Evolutionary conservation across 2,113 vertebrate species (phyloP).

Genomic region (Pimephales promelas): DNA sequence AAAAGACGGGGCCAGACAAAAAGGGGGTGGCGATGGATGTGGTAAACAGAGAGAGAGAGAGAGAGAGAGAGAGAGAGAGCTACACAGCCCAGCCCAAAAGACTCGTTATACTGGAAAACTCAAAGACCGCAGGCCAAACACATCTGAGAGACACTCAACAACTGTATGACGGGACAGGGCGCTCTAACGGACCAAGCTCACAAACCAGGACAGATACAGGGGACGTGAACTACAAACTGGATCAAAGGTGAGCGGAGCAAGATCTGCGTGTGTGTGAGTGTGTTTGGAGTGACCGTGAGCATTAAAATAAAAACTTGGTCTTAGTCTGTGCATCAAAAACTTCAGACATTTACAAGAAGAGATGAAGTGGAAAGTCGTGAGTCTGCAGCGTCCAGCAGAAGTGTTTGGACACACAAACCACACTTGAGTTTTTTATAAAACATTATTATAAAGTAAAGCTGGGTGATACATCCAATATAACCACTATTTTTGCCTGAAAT

Average conservation of each 20-base stretch:
- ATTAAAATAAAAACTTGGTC: background rate
- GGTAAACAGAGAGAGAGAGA: slow-evolving; percentile 36
- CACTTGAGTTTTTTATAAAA: no score
- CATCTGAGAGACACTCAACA: slow-evolving; percentile 3
- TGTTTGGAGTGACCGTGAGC: background rate
- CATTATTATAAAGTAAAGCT: background rate
- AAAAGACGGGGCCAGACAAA: slow-evolving; percentile 44
- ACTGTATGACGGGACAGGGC: background rate
- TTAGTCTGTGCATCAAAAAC: background rate
- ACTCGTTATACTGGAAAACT: background rate
- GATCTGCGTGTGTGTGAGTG: background rate
- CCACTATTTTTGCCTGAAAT: background rate
- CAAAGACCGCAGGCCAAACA: background rate
- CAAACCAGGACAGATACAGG: background rate
- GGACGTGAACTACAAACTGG: background rate
- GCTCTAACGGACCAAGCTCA: background rate
- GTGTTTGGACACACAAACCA: background rate
- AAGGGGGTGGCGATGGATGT: slow-evolving; percentile 54
- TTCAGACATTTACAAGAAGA: background rate
- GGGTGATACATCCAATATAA: background rate
- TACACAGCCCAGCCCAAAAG: slow-evolving; percentile 11
- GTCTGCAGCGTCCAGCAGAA: background rate
- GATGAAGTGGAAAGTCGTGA: background rate
- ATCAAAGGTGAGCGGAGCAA: background rate
- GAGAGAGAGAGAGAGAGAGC: slow-evolving; percentile 1